Conservation (phyloP, 1,140 invertebrate species). For the Ditylenchus dipsaci region DNA sequence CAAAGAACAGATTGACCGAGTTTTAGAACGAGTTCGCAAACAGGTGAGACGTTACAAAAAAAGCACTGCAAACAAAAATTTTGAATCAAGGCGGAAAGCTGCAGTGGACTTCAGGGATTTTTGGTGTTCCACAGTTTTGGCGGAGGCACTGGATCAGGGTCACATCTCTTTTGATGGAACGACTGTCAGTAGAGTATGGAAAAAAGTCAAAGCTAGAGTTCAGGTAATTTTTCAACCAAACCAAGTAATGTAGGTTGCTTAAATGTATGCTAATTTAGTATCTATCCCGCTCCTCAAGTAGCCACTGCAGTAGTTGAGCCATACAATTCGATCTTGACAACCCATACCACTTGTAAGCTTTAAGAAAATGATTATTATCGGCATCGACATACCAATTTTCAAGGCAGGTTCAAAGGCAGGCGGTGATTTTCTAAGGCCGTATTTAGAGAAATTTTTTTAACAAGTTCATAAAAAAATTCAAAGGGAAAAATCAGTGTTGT, state of each 20-base stretch:
- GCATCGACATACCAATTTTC: slow-evolving; percentile 56
- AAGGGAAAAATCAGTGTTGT: too few species aligned
- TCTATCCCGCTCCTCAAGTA: slow-evolving; percentile 82
- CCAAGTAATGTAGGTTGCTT: neutral
- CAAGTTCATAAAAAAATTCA: too few species aligned
- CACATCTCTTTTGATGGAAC: slow-evolving; percentile 79
- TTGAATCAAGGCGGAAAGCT: slow-evolving; percentile 38
- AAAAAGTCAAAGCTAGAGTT: slow-evolving; percentile 85
- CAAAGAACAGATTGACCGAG: slow-evolving; percentile 66
- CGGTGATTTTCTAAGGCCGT: too few species aligned
- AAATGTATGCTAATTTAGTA: slow-evolving; percentile 60
- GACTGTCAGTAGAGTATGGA: slow-evolving; percentile 79
- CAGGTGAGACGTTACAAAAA: slow-evolving; percentile 1
- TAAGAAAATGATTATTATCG: slow-evolving; percentile 53
- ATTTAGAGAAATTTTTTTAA: too few species aligned
- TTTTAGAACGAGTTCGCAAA: slow-evolving; percentile 46
- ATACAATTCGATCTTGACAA: slow-evolving; percentile 39
- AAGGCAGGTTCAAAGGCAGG: too few species aligned
- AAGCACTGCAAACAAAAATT: too few species aligned
- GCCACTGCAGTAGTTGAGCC: slow-evolving; percentile 51
- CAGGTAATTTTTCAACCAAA: slow-evolving; percentile 19
- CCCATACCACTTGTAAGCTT: slow-evolving; percentile 37
- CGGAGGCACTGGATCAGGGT: slow-evolving; percentile 81
- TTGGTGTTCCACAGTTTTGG: slow-evolving; percentile 85
- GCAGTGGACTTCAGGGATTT: slow-evolving; percentile 73